Base-by-base conservation (phyloP, 2,797 vertebrate genomes). In the Arnoldichthys spilopterus region DNA sequence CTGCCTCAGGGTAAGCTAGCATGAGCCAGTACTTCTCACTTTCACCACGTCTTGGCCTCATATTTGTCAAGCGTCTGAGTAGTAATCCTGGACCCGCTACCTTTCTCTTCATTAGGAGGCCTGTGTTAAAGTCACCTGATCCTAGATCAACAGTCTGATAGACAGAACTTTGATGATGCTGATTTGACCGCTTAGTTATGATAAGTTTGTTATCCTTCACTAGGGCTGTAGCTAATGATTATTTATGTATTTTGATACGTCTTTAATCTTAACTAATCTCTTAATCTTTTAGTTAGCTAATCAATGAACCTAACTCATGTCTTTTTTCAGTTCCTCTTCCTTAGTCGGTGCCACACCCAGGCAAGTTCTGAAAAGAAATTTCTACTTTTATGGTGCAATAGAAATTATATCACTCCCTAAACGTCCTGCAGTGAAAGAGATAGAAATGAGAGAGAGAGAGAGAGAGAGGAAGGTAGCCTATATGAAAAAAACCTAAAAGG, bases 1-100 rank as follows among this genome's bases (percentile, higher is more conserved):
- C 64, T 18, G 56, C 78, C 72, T 62, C 64, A 4, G 77, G 72
- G 43, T 26, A 22, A 40, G 22, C 5, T 30, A 3, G n/a, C 53
- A 24, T 67, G 70, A 66, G 49, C 22, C 20, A 18, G 15, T 22
- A 56, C 32, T 62, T 59, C 34, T 64, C 58, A 75, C 72, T 64
- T 63, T 71, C 66, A 74, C 54, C 78, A 69, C 1, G 22, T 34
- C 43, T 26, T 28, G 43, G 40, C 9, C 63, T 37, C 40, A 40
- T 24, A 28, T 61, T 73, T 24, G 56, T 34, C 22, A 28, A 45
- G 54, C 32, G 22, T 59, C 34, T 26, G 20, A 56, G 6, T 20
- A 15, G 51, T 59, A 62, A 62, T 62, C 59, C 28, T 18, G 45
- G 43, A 68, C 45, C 37, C 7, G 11, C 37, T 66, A 2, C 22